phyloP scores from a whole-genome alignment of 1,140 invertebrate genomes.

The Ephestia elutella region DNA sequence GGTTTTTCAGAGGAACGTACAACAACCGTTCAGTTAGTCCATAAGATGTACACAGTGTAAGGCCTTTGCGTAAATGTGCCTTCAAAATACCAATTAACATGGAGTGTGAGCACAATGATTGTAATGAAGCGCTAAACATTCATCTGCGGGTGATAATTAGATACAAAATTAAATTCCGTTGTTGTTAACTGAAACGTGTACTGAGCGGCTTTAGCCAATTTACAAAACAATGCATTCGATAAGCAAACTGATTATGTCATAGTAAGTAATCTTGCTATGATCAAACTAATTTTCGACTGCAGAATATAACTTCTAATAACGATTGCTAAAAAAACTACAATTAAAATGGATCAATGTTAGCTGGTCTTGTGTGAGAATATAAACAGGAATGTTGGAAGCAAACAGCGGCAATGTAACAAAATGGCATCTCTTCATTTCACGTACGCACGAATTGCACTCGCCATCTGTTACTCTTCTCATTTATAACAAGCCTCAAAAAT shows the following conservation, averaged over 20 bases:
- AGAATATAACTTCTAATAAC: no score
- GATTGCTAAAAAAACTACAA: no score
- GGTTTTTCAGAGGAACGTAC: background rate
- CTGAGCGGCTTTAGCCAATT: slow-evolving; percentile 44
- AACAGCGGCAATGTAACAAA: no score
- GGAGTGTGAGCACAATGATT: slow-evolving; percentile 40
- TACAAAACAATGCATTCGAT: slow-evolving; percentile 23
- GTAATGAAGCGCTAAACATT: slow-evolving; percentile 63
- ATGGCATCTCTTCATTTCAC: no score
- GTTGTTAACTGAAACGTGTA: slow-evolving; percentile 41
- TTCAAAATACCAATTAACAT: slow-evolving; percentile 32
- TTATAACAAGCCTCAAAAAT: background rate
- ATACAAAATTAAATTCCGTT: slow-evolving; percentile 35
- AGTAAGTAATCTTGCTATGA: slow-evolving; percentile 14
- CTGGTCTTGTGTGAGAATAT: no score
- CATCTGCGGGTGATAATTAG: slow-evolving; percentile 48
- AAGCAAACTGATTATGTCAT: slow-evolving; percentile 46
- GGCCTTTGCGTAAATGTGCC: slow-evolving; percentile 32
- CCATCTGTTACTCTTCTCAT: background rate
- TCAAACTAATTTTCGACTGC: no score
- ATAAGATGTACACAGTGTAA: slow-evolving; percentile 33
- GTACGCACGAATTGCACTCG: background rate
- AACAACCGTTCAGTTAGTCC: slow-evolving; percentile 26
- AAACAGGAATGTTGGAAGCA: no score
- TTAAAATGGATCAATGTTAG: no score